Evolutionary conservation across 2,888 invertebrate species (phyloP).

Genomic region (Aspidiotus rigidus): DNA sequence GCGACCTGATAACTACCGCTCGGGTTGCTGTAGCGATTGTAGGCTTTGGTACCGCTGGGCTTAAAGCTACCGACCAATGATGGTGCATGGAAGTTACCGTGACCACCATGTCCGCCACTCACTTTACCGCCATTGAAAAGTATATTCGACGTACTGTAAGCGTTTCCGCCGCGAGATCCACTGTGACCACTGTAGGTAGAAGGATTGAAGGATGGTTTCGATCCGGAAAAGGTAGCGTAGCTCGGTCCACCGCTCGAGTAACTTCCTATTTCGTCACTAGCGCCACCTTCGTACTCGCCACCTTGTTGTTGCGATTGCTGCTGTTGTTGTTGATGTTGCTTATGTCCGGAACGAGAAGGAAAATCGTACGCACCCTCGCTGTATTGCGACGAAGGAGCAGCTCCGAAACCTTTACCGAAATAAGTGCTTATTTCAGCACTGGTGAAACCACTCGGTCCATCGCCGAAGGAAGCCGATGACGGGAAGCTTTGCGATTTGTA

Average conservation of each 20-base stretch:
- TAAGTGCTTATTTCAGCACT: not conserved
- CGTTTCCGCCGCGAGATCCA: constrained; percentile 27
- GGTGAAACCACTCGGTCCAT: constrained; percentile 10
- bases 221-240: constrained; percentile 22
- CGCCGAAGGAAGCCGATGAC: constrained; percentile 6
- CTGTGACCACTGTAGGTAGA: constrained; percentile 6
- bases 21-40: constrained; percentile 17
- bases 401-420: not conserved
- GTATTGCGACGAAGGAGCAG: not conserved
- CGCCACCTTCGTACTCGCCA: constrained; percentile 25
- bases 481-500: constrained; percentile 16
- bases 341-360: no score
- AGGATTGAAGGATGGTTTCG: constrained; percentile 9
- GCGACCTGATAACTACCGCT: constrained; percentile 1
- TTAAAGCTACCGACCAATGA: constrained; percentile 10
- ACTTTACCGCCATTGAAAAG: constrained; percentile 12
- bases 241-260: constrained; percentile 31
- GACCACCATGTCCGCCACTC: constrained; percentile 4
- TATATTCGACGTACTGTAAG: constrained; percentile 29
- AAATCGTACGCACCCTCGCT: not conserved
- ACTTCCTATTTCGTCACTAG: constrained; percentile 28
- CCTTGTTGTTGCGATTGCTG: not conserved
- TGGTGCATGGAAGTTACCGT: constrained; percentile 27
- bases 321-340: no score
- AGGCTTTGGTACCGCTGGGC: constrained; percentile 21